These are phyloP conservation scores for Ormyrus nitidulus DNA, from an alignment of 2,888 invertebrate species.

Conservation along the genomic window DNA sequence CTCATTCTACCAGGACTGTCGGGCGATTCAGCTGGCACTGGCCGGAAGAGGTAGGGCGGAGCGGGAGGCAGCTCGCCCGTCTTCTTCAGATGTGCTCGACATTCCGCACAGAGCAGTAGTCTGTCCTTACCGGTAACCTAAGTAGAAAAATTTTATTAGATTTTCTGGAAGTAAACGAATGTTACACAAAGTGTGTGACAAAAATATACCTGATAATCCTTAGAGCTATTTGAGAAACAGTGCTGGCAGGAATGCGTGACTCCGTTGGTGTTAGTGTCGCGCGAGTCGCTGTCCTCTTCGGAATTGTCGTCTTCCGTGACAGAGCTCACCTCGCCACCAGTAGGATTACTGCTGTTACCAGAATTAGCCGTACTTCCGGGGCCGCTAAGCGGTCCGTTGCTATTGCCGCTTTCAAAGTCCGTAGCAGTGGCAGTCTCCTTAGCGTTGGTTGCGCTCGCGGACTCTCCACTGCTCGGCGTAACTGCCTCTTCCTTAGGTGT, in stretches of 20 bases:
- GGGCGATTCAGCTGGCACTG: constrained; percentile 79
- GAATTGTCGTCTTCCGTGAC: constrained; percentile 94
- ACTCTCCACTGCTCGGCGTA: constrained; percentile 74
- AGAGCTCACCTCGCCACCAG: constrained; percentile 81
- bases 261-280: constrained; percentile 81
- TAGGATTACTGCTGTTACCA: constrained; percentile 64
- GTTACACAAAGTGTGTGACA: neutral
- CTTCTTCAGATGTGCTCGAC: constrained; percentile 85
- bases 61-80: constrained; percentile 84
- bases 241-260: constrained; percentile 80
- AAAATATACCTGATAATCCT: constrained; percentile 68
- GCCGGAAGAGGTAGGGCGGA: constrained; percentile 78
- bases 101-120: constrained; percentile 84
- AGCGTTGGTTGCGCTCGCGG: constrained; percentile 62
- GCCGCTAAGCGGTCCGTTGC: constrained; percentile 70
- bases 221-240: constrained; percentile 82
- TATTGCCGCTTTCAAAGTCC: constrained; percentile 78
- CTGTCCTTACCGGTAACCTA: constrained; percentile 85
- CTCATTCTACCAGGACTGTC: constrained; percentile 93
- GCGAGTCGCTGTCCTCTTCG: constrained; percentile 95
- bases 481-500: constrained; percentile 85
- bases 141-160: constrained; percentile 61
- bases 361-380: constrained; percentile 34
- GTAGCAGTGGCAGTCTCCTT: constrained; percentile 67
- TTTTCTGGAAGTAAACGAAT: neutral